Conservation (phyloP, 2,797 vertebrate species). For the Poecilia picta region DNA sequence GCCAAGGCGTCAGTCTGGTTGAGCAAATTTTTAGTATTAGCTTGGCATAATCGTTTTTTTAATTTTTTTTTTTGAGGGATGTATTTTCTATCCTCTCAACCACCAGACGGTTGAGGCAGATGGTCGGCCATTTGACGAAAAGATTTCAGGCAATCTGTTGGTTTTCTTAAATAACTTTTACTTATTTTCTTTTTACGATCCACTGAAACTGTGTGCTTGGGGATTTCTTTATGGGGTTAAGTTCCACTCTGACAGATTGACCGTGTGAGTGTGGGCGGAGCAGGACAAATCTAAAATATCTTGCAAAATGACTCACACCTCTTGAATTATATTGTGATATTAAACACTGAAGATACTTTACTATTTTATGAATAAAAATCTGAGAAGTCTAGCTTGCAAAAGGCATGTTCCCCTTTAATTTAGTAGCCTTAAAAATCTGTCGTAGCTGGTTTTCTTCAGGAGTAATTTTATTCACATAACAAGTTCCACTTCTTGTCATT, state of each 20-base stretch:
- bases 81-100: not conserved
- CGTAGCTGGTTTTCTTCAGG: not conserved
- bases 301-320: not conserved
- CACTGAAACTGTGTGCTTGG: not conserved
- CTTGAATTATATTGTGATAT: not conserved
- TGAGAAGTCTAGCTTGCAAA: not conserved
- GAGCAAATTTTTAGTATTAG: not conserved
- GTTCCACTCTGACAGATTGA: not conserved
- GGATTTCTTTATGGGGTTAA: not conserved
- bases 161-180: not conserved
- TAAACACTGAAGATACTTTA: not conserved
- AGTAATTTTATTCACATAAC: not conserved
- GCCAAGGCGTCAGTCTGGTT: not conserved
- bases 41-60: not conserved
- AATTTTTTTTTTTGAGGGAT: not conserved
- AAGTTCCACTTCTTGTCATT: not conserved
- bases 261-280: not conserved
- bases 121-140: not conserved
- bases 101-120: not conserved
- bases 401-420: not conserved
- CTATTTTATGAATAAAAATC: not conserved
- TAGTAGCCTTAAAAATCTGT: not conserved
- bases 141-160: not conserved
- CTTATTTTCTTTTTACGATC: not conserved
- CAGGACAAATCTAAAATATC: not conserved